These are phyloP conservation scores for Dasypolia templi DNA, from an alignment of 2,888 invertebrate genomes.

Conservation along the genomic window DNA sequence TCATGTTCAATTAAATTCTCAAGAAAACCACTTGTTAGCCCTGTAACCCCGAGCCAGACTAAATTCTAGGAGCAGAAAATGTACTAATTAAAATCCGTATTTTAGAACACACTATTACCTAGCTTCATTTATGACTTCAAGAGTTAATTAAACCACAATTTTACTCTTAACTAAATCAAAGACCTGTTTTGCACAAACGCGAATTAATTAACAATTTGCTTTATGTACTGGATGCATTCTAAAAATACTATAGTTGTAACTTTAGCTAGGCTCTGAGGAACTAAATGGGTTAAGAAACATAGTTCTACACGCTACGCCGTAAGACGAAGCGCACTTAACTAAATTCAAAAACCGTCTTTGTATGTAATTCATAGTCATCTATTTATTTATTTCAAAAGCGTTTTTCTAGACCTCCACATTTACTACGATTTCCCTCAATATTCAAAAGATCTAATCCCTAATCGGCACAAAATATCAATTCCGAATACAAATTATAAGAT, in stretches of 20 bases:
- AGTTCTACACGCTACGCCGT: not conserved
- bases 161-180: conserved; percentile 20
- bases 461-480: too few relatives aligned
- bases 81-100: conserved; percentile 42
- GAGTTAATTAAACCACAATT: conserved; percentile 46
- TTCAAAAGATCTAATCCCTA: too few relatives aligned
- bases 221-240: not conserved
- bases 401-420: too few relatives aligned
- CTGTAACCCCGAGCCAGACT: not conserved
- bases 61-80: conserved; percentile 20
- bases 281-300: not conserved
- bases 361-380: not conserved
- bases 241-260: not conserved
- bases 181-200: not conserved
- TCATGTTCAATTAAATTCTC: conserved; percentile 10
- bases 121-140: conserved; percentile 31
- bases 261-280: not conserved
- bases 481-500: too few relatives aligned
- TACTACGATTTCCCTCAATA: too few relatives aligned
- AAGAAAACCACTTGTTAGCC: conserved; percentile 5
- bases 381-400: not conserved
- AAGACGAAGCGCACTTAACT: not conserved
- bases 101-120: not conserved
- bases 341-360: not conserved
- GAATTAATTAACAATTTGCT: conserved; percentile 8